Percentiles rank a stretch among this genome's conserved stretches.
Conservation (phyloP, 1,140 invertebrate genomes). For the Coptotermes formosanus region DNA sequence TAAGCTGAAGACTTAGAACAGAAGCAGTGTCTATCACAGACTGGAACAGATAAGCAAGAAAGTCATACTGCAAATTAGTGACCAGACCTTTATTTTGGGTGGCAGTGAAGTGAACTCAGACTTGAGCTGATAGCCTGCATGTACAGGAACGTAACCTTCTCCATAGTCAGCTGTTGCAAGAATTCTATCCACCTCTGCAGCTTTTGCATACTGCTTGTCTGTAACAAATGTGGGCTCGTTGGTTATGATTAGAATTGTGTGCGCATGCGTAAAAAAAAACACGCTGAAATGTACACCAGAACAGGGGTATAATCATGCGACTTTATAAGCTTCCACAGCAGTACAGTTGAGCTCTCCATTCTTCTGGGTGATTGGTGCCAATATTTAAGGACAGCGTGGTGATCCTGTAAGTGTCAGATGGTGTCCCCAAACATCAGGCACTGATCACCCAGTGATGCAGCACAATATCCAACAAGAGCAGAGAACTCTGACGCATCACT, state of each 20-base stretch:
- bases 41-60: no score
- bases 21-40: no score
- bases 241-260: slow-evolving; percentile 19
- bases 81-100: slow-evolving; percentile 39
- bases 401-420: no score
- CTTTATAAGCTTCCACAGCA: neutral
- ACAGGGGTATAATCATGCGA: neutral
- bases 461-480: no score
- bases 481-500: no score
- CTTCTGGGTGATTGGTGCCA: no score
- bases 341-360: no score
- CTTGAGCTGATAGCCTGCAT: slow-evolving; percentile 47
- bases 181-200: slow-evolving; percentile 56
- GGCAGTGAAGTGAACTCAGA: slow-evolving; percentile 44
- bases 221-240: slow-evolving; percentile 36
- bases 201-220: slow-evolving; percentile 55
- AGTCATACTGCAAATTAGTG: no score
- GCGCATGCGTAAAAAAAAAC: slow-evolving; percentile 28
- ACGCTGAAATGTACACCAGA: neutral
- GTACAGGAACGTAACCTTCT: slow-evolving; percentile 54
- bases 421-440: no score
- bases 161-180: slow-evolving; percentile 60
- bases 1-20: no score
- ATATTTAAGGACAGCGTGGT: no score
- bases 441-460: no score